A percentile compares a stretch with the other conserved stretches of the same genome.
Evolutionary conservation across 2,888 invertebrate species (phyloP).

Genomic region (Ichneumon xanthorius): DNA sequence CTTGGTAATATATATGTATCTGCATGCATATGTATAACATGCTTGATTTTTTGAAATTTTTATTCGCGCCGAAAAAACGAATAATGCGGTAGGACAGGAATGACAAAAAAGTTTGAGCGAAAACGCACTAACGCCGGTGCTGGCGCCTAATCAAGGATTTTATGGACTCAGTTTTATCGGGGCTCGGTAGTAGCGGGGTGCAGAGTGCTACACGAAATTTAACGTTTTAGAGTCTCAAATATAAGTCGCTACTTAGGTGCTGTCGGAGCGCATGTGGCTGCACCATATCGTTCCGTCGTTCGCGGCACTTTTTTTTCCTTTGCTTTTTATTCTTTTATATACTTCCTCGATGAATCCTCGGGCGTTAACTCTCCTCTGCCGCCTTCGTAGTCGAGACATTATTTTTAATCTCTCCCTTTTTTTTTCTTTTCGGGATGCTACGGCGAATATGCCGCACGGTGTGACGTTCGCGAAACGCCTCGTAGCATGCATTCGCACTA

Average conservation of each 20-base stretch:
- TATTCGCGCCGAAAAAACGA: neutral
- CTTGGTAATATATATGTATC: too few species aligned
- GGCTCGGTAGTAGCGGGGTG: neutral
- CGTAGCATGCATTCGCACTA: conserved; percentile 66
- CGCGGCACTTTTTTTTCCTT: conserved; percentile 10
- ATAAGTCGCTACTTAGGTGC: conserved; percentile 4
- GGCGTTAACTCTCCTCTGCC: conserved; percentile 15
- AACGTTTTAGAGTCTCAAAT: neutral
- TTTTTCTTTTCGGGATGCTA: conserved; percentile 15
- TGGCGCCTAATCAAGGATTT: conserved; percentile 30
- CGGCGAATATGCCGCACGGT: conserved; percentile 21
- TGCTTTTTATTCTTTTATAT: conserved; percentile 26
- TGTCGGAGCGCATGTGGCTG: conserved; percentile 32
- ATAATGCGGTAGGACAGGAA: neutral
- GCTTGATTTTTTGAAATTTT: neutral
- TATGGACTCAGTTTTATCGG: conserved; percentile 18
- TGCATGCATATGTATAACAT: too few species aligned
- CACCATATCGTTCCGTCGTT: conserved; percentile 13
- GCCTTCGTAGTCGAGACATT: conserved; percentile 44
- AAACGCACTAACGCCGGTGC: conserved; percentile 6
- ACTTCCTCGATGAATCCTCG: conserved; percentile 40
- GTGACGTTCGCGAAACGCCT: conserved; percentile 39
- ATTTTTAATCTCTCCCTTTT: conserved; percentile 63
- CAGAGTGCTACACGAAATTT: conserved; percentile 11
- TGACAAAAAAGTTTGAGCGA: neutral